phyloP scores from a whole-genome alignment of 2,113 vertebrate genomes.

The Coptodon bakossiorum region DNA sequence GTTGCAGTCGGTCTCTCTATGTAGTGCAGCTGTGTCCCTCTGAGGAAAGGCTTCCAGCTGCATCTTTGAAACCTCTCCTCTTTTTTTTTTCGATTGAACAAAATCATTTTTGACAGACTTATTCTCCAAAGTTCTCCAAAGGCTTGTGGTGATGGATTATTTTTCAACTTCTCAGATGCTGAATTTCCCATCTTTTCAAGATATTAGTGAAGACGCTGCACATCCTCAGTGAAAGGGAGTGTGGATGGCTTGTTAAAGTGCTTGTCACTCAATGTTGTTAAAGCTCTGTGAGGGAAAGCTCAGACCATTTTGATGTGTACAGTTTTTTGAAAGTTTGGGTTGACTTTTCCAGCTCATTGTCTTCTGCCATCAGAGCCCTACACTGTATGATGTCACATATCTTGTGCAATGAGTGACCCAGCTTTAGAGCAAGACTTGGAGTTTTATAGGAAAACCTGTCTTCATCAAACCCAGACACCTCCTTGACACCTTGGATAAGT shows the following conservation, averaged over 20 bases:
- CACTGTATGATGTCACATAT: too few relatives aligned
- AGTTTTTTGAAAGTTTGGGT: too few relatives aligned
- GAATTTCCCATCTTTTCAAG: not conserved
- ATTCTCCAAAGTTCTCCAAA: not conserved
- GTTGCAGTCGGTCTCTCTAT: too few relatives aligned
- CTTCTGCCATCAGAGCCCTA: not conserved
- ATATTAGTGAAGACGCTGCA: not conserved
- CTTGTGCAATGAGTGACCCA: too few relatives aligned
- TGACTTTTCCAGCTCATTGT: not conserved
- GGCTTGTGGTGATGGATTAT: not conserved
- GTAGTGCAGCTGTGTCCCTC: not conserved
- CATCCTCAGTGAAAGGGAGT: not conserved
- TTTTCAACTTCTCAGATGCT: not conserved
- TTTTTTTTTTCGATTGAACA: too few relatives aligned
- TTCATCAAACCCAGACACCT: too few relatives aligned
- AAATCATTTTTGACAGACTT: too few relatives aligned
- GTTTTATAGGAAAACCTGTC: too few relatives aligned
- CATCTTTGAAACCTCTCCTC: too few relatives aligned
- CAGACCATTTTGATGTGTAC: too few relatives aligned
- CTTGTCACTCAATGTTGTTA: not conserved
- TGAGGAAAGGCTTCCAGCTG: not conserved
- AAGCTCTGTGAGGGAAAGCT: not conserved
- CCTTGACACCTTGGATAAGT: too few relatives aligned
- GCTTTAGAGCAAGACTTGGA: too few relatives aligned
- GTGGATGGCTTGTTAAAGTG: not conserved